Evolutionary conservation across 2,888 invertebrate genomes (phyloP).

Genomic region (Sussaba pulchella): DNA sequence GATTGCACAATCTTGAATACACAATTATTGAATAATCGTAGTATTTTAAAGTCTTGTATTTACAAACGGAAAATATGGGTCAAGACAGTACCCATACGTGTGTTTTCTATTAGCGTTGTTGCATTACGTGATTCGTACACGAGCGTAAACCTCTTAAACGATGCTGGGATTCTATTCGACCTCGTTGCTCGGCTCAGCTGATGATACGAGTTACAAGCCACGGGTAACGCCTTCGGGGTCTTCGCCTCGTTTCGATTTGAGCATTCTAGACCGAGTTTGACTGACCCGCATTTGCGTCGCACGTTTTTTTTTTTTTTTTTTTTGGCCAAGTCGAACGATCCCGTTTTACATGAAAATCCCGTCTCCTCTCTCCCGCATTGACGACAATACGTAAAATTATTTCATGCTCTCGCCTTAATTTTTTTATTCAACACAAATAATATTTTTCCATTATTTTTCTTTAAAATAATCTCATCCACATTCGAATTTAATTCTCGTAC

Average conservation of each 20-base stretch:
- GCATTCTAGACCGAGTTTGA: conserved; percentile 44
- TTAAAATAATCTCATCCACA: too few relatives aligned
- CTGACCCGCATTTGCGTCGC: conserved; percentile 24
- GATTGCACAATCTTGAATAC: too few relatives aligned
- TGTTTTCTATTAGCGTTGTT: conserved; percentile 17
- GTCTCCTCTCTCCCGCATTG: neutral
- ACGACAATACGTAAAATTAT: neutral
- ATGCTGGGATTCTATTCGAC: conserved; percentile 65
- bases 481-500: too few relatives aligned
- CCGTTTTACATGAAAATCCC: neutral
- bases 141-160: conserved; percentile 62
- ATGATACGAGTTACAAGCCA: conserved; percentile 41
- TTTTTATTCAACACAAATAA: neutral
- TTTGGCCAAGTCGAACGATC: conserved; percentile 4
- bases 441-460: too few relatives aligned
- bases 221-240: conserved; percentile 52
- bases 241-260: conserved; percentile 38
- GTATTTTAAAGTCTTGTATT: neutral
- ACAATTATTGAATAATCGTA: too few relatives aligned
- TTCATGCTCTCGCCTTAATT: too few relatives aligned
- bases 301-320: too few relatives aligned
- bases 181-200: conserved; percentile 53
- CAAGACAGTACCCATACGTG: neutral
- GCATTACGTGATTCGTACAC: conserved; percentile 56
- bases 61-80: neutral